A percentile compares a stretch with the other conserved stretches of the same genome.
These are phyloP conservation scores for Ceratina calcarata DNA, from an alignment of 1,140 invertebrate genomes.

Conservation along the genomic window DNA sequence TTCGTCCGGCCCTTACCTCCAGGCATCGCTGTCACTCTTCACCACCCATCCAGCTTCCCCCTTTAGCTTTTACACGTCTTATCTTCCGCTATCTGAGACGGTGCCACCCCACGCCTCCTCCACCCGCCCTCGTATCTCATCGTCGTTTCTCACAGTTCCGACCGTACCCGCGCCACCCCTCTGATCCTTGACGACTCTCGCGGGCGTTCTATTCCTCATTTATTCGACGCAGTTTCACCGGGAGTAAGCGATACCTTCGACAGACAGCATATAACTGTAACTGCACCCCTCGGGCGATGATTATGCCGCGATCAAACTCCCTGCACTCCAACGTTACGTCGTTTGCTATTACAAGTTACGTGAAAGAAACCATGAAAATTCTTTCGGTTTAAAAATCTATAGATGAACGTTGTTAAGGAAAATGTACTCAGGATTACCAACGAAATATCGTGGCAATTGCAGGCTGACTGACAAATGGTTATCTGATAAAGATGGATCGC, in stretches of 20 bases:
- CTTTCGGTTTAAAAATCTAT: too few species aligned
- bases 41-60: neutral
- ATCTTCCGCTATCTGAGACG: constrained; percentile 63
- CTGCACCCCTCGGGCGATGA: constrained; percentile 50
- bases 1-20: constrained; percentile 29
- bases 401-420: too few species aligned
- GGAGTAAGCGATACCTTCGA: constrained; percentile 38
- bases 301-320: constrained; percentile 51
- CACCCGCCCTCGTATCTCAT: constrained; percentile 25
- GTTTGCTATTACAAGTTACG: neutral
- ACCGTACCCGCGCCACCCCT: neutral
- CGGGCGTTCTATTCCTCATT: constrained; percentile 55
- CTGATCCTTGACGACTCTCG: neutral
- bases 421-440: too few species aligned
- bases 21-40: constrained; percentile 44
- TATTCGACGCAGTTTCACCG: constrained; percentile 56
- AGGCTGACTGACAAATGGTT: too few species aligned
- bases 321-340: neutral
- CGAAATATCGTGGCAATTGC: too few species aligned
- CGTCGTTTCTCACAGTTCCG: constrained; percentile 37
- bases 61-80: constrained; percentile 62
- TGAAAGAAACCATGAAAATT: too few species aligned
- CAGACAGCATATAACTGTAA: constrained; percentile 36
- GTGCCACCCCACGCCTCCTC: neutral
- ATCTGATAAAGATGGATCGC: too few species aligned